phyloP scores from a whole-genome alignment of 2,797 vertebrate species.

The Morelia viridis region DNA sequence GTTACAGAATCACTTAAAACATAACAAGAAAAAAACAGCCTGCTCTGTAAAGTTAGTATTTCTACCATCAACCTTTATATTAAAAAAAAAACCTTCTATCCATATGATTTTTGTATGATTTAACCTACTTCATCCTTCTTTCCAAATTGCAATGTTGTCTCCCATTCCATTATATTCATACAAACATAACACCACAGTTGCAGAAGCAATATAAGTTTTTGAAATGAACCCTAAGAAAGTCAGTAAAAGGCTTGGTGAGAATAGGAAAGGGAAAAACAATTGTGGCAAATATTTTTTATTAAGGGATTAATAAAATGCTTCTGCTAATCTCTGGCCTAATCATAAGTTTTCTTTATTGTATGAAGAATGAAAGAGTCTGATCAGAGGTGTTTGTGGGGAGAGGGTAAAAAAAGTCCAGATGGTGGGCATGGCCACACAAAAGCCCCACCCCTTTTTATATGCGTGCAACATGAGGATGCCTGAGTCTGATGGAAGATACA shows the following conservation, averaged over 20 bases:
- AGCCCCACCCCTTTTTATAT: neutral
- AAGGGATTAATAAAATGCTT: neutral
- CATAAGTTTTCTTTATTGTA: neutral
- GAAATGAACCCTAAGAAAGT: neutral
- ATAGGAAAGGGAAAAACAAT: neutral
- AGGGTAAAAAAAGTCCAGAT: neutral
- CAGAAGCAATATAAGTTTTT: neutral
- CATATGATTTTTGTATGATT: neutral
- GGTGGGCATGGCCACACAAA: neutral
- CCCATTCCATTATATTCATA: neutral
- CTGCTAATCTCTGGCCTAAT: slow-evolving; percentile 11
- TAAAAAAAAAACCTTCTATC: neutral
- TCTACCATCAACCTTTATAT: neutral
- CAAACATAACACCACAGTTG: neutral
- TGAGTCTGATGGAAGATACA: neutral
- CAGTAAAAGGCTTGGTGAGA: neutral
- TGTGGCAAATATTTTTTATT: slow-evolving; percentile 16
- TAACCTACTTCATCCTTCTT: neutral
- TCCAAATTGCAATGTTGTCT: neutral
- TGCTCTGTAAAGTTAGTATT: neutral
- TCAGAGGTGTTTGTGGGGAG: neutral
- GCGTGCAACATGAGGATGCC: neutral
- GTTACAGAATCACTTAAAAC: neutral
- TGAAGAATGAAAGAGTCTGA: neutral
- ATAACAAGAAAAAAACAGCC: neutral